These are phyloP conservation scores for Lasaia peninsularis DNA, from an alignment of 1,140 invertebrate genomes.

Conservation along the genomic window DNA sequence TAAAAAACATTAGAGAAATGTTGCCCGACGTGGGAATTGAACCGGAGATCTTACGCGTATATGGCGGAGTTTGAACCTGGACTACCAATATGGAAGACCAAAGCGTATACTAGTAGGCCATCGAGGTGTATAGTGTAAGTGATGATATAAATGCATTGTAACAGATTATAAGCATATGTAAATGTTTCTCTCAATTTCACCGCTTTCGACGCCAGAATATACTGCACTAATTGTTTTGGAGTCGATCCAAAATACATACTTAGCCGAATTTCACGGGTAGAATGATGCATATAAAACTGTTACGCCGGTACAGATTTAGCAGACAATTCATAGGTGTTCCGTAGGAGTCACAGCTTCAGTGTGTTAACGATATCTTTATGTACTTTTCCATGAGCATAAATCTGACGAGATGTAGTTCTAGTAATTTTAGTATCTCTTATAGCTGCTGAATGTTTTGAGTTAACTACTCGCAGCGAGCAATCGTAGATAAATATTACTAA, in stretches of 20 bases:
- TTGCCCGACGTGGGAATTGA: too few species aligned
- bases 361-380: constrained; percentile 2
- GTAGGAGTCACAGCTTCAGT: background rate
- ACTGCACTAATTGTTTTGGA: constrained; percentile 72
- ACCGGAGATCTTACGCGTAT: too few species aligned
- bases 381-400: background rate
- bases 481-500: too few species aligned
- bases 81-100: too few species aligned
- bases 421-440: too few species aligned
- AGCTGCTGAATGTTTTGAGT: too few species aligned
- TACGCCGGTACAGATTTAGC: constrained; percentile 33
- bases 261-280: constrained; percentile 62
- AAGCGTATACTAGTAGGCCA: too few species aligned
- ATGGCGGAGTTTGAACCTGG: too few species aligned
- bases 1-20: too few species aligned
- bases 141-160: background rate
- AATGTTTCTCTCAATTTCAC: constrained; percentile 26
- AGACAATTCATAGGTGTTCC: constrained; percentile 14
- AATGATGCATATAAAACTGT: constrained; percentile 54
- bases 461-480: too few species aligned
- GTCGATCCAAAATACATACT: constrained; percentile 65
- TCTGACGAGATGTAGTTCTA: background rate
- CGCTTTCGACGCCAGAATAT: constrained; percentile 25
- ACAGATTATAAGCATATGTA: constrained; percentile 12
- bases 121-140: background rate